Base-by-base conservation (phyloP, 92 coral and sea anemone genomes). In the Scolanthus callimorphus region DNA sequence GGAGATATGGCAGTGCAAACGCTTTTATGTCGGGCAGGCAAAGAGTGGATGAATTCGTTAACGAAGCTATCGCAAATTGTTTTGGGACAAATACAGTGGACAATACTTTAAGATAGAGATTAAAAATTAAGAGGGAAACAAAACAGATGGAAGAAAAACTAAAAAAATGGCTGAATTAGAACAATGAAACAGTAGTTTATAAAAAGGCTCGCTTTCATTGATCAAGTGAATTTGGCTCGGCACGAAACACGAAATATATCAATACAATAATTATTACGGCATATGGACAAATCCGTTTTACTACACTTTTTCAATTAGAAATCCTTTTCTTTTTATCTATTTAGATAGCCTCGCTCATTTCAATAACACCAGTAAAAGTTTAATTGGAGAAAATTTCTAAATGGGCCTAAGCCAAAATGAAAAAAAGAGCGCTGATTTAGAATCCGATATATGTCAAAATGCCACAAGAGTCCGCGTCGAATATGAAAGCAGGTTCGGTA, bases 361-460 rank as follows among this genome's bases (percentile, higher is more conserved):
- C 52, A 19, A 9, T 9, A 19, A 9, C 11, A 20, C 23, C 17
- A 4, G 52, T 19, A 46, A 46, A 46, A 46, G 17, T 46, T 46
- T 46, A 46, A 46, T 46, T 46, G 52, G 23, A 46, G 52, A 46
- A 9, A 46, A 46, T 46, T 46, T 46, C 11, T n/a, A n/a, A n/a
- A n/a, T n/a, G n/a, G n/a, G n/a, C n/a, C n/a, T n/a, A n/a, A n/a
- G n/a, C n/a, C n/a, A n/a, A n/a, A n/a, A n/a, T n/a, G n/a, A n/a
- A n/a, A n/a, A n/a, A n/a, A n/a, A n/a, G n/a, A n/a, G n/a, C n/a
- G n/a, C n/a, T n/a, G n/a, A n/a, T n/a, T n/a, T n/a, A n/a, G n/a
- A n/a, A n/a, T n/a, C n/a, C n/a, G n/a, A n/a, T n/a, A n/a, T n/a
- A n/a, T n/a, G n/a, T n/a, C n/a, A n/a, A n/a, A n/a, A n/a, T n/a